Conservation (phyloP, 2,888 invertebrate genomes). For the Dynastes hyllus region DNA sequence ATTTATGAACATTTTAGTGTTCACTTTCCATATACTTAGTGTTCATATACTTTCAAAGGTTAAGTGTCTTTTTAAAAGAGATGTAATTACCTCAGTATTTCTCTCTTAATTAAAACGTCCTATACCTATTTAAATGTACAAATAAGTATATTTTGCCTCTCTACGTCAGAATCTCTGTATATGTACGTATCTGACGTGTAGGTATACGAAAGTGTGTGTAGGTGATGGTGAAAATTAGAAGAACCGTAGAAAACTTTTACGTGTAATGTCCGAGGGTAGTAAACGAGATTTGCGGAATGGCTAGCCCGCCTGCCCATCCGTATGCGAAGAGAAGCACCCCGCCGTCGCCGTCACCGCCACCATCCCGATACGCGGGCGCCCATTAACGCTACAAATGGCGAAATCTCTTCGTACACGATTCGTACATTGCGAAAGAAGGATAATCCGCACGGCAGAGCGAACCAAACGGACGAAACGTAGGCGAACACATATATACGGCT, state of each 20-base stretch:
- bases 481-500: neutral
- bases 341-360: neutral
- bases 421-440: conserved; percentile 70
- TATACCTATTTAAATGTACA: too few species aligned
- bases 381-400: conserved; percentile 70
- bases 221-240: conserved; percentile 14
- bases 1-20: too few species aligned
- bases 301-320: conserved; percentile 55
- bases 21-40: too few species aligned
- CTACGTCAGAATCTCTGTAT: too few species aligned
- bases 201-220: neutral
- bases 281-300: conserved; percentile 66
- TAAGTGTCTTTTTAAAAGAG: too few species aligned
- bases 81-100: too few species aligned
- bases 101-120: too few species aligned
- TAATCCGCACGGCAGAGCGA: conserved; percentile 63
- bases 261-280: conserved; percentile 11
- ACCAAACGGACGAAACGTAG: neutral
- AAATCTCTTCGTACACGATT: conserved; percentile 70
- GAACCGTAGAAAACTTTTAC: conserved; percentile 29
- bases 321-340: too few species aligned
- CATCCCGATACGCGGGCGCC: conserved; percentile 55
- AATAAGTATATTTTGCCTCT: too few species aligned
- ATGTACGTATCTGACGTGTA: neutral
- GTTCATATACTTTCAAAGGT: too few species aligned